Percentiles rank a stretch among this genome's conserved stretches.
phyloP scores from a whole-genome alignment of 2,888 invertebrate species.

The Phaedon cochleariae region DNA sequence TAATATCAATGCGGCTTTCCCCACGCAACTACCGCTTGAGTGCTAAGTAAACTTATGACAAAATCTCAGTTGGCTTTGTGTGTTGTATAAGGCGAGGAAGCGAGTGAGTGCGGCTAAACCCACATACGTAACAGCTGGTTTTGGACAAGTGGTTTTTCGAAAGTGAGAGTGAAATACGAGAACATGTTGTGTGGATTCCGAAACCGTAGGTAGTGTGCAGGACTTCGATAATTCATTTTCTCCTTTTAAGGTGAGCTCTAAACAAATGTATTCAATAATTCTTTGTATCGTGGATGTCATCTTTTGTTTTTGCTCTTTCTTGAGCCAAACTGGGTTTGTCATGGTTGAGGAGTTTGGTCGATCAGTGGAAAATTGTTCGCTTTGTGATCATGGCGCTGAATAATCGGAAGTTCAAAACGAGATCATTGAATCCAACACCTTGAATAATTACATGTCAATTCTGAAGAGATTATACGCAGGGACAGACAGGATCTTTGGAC shows the following conservation, averaged over 20 bases:
- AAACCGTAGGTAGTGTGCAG: slow-evolving; percentile 16
- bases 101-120: slow-evolving; percentile 36
- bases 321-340: background rate
- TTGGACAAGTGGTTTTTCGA: slow-evolving; percentile 31
- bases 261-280: background rate
- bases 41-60: slow-evolving; percentile 39
- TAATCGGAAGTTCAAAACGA: background rate
- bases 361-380: slow-evolving; percentile 24
- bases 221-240: slow-evolving; percentile 10
- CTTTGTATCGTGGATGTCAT: background rate
- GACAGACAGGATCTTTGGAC: no score
- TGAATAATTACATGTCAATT: background rate
- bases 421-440: background rate
- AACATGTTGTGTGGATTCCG: slow-evolving; percentile 32
- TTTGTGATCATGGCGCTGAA: background rate
- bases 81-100: slow-evolving; percentile 34
- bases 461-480: no score
- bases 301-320: background rate
- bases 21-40: slow-evolving; percentile 36
- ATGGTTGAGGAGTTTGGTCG: slow-evolving; percentile 27
- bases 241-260: slow-evolving; percentile 16
- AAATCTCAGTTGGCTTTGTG: slow-evolving; percentile 41
- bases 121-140: slow-evolving; percentile 30
- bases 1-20: slow-evolving; percentile 43
- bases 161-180: slow-evolving; percentile 38